Conservation (phyloP, 2,888 invertebrate genomes). For the Bhutanitis thaidina region DNA sequence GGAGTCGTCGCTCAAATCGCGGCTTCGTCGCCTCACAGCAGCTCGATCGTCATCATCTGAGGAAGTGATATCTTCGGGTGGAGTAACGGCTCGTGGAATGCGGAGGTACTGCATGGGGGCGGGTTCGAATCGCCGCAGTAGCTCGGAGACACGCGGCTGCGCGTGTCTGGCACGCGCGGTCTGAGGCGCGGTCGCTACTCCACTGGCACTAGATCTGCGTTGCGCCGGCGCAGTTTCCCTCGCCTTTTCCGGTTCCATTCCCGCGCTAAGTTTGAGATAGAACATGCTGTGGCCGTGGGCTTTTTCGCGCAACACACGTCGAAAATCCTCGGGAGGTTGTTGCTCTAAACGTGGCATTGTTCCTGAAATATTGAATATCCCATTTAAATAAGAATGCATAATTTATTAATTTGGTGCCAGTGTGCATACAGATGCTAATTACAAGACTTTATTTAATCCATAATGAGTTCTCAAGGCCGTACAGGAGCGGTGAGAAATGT, state of each 20-base stretch:
- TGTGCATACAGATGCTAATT: too few species aligned
- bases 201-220: slow-evolving; percentile 45
- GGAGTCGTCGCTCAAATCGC: slow-evolving; percentile 76
- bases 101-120: slow-evolving; percentile 73
- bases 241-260: slow-evolving; percentile 43
- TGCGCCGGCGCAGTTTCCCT: slow-evolving; percentile 28
- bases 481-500: too few species aligned
- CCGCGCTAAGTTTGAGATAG: slow-evolving; percentile 69
- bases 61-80: slow-evolving; percentile 66
- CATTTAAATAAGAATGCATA: too few species aligned
- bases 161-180: slow-evolving; percentile 59
- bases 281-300: slow-evolving; percentile 73
- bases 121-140: slow-evolving; percentile 66
- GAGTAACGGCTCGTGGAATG: slow-evolving; percentile 62
- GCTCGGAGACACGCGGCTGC: slow-evolving; percentile 68
- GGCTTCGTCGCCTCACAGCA: slow-evolving; percentile 66
- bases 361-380: slow-evolving; percentile 26
- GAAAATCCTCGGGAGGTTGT: slow-evolving; percentile 65
- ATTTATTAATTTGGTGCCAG: too few species aligned
- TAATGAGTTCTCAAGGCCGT: too few species aligned
- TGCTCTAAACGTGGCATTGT: slow-evolving; percentile 68
- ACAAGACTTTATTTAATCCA: too few species aligned
- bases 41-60: slow-evolving; percentile 74
- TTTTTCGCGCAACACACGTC: slow-evolving; percentile 71
- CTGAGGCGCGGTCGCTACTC: slow-evolving; percentile 59